These are phyloP conservation scores for Nemapogon koenigi DNA, from an alignment of 2,888 invertebrate genomes.

Conservation along the genomic window DNA sequence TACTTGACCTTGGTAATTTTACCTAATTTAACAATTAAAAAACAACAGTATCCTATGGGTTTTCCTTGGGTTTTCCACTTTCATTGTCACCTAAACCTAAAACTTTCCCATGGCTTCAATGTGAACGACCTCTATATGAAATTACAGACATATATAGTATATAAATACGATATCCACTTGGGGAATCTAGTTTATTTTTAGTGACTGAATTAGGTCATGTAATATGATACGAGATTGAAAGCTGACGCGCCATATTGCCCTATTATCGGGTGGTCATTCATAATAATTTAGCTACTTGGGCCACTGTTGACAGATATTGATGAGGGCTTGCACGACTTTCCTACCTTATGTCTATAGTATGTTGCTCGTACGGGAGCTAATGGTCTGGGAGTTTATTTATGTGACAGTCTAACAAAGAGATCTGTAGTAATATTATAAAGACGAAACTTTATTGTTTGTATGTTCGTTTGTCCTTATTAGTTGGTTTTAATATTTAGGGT, in stretches of 20 bases:
- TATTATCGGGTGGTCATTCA: constrained; percentile 34
- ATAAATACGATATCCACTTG: not conserved
- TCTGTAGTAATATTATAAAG: not conserved
- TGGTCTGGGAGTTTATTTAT: constrained; percentile 46
- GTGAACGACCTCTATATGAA: too few relatives aligned
- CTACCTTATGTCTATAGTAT: constrained; percentile 15
- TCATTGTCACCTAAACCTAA: too few relatives aligned
- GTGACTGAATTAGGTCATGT: constrained; percentile 40
- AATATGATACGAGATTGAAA: constrained; percentile 37
- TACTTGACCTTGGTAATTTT: too few relatives aligned
- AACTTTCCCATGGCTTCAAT: too few relatives aligned
- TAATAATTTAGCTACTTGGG: constrained; percentile 48
- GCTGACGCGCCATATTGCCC: constrained; percentile 1
- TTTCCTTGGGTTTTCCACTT: too few relatives aligned
- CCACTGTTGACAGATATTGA: constrained; percentile 57
- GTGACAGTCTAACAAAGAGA: constrained; percentile 45
- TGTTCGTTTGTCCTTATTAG: too few relatives aligned
- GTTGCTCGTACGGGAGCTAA: constrained; percentile 25
- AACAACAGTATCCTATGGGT: too few relatives aligned
- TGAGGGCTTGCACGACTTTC: constrained; percentile 23
- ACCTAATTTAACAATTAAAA: too few relatives aligned
- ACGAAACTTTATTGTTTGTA: too few relatives aligned
- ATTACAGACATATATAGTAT: too few relatives aligned
- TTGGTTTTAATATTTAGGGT: too few relatives aligned
- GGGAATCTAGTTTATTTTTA: constrained; percentile 8